These are phyloP conservation scores for Peromyscus nudipes DNA, from an alignment of 2,797 vertebrate genomes.

Conservation along the genomic window DNA sequence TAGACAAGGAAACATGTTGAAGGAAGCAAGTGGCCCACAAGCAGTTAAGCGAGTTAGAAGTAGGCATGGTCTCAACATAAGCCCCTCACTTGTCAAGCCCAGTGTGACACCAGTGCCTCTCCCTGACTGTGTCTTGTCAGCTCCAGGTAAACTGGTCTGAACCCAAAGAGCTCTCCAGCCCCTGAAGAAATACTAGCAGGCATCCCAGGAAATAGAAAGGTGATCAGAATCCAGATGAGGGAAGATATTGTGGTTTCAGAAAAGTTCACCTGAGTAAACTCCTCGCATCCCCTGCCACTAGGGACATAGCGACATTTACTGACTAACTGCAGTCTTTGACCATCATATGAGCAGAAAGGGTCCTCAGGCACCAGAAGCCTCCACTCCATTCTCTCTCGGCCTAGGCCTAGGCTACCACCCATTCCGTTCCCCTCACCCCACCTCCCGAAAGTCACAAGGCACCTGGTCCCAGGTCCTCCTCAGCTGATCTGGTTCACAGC, in stretches of 20 bases:
- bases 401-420: background rate
- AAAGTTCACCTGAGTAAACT: background rate
- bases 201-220: background rate
- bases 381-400: background rate
- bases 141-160: background rate
- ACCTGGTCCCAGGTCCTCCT: constrained; percentile 58
- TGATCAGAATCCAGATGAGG: background rate
- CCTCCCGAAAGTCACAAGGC: background rate
- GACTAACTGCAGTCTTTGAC: background rate
- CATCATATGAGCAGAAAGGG: background rate
- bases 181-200: background rate
- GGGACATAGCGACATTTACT: background rate
- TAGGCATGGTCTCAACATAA: background rate
- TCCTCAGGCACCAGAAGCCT: background rate
- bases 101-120: background rate
- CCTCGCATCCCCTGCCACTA: background rate
- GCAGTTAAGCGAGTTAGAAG: background rate
- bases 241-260: background rate
- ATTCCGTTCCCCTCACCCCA: background rate
- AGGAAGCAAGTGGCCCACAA: background rate
- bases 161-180: background rate
- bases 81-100: background rate
- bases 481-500: background rate
- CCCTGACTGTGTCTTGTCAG: background rate
- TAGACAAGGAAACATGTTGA: background rate